Conservation (phyloP, 2,113 vertebrate species). For the Austrofundulus limnaeus region DNA sequence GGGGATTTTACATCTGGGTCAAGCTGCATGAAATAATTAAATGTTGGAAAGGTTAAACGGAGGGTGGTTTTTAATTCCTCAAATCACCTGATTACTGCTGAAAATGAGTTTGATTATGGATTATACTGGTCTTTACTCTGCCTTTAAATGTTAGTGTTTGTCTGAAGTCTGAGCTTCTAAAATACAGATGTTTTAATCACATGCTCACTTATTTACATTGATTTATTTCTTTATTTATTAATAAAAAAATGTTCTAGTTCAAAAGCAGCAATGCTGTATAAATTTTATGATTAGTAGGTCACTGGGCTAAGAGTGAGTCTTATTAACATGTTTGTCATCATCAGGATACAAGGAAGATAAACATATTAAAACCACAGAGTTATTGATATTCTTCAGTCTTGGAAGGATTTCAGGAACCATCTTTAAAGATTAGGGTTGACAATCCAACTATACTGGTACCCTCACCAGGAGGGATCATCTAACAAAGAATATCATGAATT, state of each 20-base stretch:
- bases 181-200: too few species aligned
- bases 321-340: background rate
- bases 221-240: background rate
- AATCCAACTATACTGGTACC: too few species aligned
- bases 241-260: background rate
- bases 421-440: too few species aligned
- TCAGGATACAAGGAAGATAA: too few species aligned
- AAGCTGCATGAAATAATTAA: conserved; percentile 18
- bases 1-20: conserved; percentile 9
- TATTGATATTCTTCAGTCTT: too few species aligned
- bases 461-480: too few species aligned
- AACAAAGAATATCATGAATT: too few species aligned
- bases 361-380: too few species aligned
- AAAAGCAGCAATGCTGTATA: background rate
- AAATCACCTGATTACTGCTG: background rate
- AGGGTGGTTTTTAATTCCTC: conserved; percentile 1
- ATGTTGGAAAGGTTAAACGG: conserved; percentile 18
- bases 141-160: background rate
- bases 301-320: background rate
- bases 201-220: too few species aligned
- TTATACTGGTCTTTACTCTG: background rate
- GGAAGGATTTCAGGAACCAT: too few species aligned
- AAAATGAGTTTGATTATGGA: conserved; percentile 11
- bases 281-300: background rate
- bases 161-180: background rate